phyloP scores from a whole-genome alignment of 2,113 vertebrate species.

The Oryzias curvinotus region DNA sequence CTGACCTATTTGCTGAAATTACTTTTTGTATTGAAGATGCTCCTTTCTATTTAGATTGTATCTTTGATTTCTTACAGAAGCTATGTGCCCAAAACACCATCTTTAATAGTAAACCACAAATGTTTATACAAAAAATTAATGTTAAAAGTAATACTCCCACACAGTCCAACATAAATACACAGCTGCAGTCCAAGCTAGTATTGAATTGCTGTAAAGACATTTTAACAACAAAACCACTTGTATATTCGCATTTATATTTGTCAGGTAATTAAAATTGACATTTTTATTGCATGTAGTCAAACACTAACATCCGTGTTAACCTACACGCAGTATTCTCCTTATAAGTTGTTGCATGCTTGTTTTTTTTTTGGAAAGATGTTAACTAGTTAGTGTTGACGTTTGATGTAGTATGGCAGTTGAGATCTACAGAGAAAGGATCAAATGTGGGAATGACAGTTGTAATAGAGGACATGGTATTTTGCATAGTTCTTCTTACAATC shows the following conservation, averaged over 20 bases:
- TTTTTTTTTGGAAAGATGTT: not conserved
- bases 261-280: too few relatives aligned
- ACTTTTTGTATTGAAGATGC: not conserved
- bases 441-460: not conserved
- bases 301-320: too few relatives aligned
- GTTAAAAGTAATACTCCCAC: too few relatives aligned
- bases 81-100: not conserved
- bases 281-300: too few relatives aligned
- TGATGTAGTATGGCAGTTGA: not conserved
- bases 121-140: too few relatives aligned
- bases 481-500: too few relatives aligned
- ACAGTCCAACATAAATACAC: too few relatives aligned
- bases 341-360: not conserved
- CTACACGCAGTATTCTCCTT: not conserved
- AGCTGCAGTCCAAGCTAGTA: too few relatives aligned
- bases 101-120: conserved; percentile 57
- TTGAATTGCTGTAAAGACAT: too few relatives aligned
- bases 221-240: too few relatives aligned
- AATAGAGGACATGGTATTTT: too few relatives aligned
- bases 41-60: not conserved
- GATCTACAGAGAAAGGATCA: not conserved
- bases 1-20: conserved; percentile 10
- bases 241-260: too few relatives aligned
- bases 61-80: not conserved
- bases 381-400: not conserved